A percentile compares a stretch with the other conserved stretches of the same genome.
phyloP scores from a whole-genome alignment of 2,797 vertebrate genomes.

The Aythya fuligula region DNA sequence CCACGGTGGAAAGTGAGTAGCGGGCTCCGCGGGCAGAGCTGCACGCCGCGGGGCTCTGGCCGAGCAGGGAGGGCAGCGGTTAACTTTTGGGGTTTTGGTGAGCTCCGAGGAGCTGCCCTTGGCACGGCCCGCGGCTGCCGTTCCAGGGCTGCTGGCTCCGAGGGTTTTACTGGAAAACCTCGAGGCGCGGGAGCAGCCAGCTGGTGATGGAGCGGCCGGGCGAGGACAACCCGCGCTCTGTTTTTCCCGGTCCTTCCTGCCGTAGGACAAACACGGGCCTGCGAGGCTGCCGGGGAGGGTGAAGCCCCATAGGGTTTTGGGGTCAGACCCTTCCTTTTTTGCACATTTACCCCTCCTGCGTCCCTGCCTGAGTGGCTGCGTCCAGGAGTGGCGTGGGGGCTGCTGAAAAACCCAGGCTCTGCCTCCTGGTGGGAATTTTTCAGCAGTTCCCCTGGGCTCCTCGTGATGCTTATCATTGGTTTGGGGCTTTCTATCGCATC shows the following conservation, averaged over 20 bases:
- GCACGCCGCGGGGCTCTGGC: too few species aligned
- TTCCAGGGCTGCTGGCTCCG: not conserved
- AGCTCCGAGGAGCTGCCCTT: not conserved
- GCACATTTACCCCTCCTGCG: not conserved
- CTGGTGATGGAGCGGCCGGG: not conserved
- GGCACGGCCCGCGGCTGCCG: not conserved
- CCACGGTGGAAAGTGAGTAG: constrained; percentile 88
- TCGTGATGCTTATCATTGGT: accelerated
- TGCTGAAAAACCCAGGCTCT: not conserved
- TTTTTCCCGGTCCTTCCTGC: not conserved
- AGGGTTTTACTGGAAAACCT: not conserved
- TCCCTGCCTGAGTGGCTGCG: not conserved
- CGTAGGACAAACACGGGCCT: not conserved
- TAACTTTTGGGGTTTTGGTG: not conserved
- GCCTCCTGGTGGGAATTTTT: not conserved
- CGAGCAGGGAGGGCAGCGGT: not conserved
- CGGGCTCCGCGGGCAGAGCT: too few species aligned
- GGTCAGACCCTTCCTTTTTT: not conserved
- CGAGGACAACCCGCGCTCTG: not conserved
- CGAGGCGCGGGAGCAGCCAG: not conserved
- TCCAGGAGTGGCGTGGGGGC: too few species aligned
- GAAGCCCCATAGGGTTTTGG: accelerated
- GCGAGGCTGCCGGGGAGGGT: not conserved
- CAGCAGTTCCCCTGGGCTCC: not conserved
- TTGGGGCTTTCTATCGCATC: not conserved